Evolutionary conservation across 2,797 vertebrate genomes (phyloP), one percentile per base, ranked within the genome.

Genomic region (Esox lucius): DNA sequence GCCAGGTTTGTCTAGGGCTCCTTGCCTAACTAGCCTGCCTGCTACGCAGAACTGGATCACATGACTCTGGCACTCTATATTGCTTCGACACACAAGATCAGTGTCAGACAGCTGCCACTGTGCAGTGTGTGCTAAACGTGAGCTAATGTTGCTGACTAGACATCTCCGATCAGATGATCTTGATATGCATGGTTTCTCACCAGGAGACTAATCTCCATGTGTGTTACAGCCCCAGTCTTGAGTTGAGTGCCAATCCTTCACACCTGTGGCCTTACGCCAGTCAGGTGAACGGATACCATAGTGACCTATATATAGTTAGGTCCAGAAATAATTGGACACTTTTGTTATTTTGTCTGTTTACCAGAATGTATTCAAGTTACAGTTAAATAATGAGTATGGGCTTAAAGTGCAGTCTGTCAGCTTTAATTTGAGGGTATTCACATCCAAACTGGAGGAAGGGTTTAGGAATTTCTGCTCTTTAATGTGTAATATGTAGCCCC

Each of bases 51-150:
- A 80, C 87, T n/a, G 62, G 8, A 84, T 84, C 88, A 87, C 88
- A 89, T 90, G 89, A 91, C 68, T 75, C 62, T n/a, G 31, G 48
- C 71, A 83, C 77, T 76, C 72, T 82, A 75, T 31, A 33, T 77
- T 67, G 69, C 24, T 0, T 61, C 17, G 13, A 39, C 24, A 11
- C 42, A 46, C 42, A 2, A 11, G 12, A 46, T 12, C 12, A 46
- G 42, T 46, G 3, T 46, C 42, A 46, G 42, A 11, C 42, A 46
- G 42, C 42, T 46, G 12, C 9, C 9, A 12, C 42, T 12, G 42
- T 13, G 9, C 42, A 11, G 9, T 46, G 6, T 46, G 24, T 26
- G 26, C 24, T 28, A 59, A 59, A 22, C 22, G 56, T 8, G n/a
- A 24, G 42, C 42, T 46, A 11, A 46, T 13, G 12, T 13, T 46